These are phyloP conservation scores for human (Homo sapiens) DNA, from an alignment of 2,113 vertebrate species.

Conservation along the genomic window GRCh38 chr6:17161501-17162000, in stretches of 20 bases:
- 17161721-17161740: neutral
- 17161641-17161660: neutral
- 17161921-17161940: neutral
- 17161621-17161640: neutral
- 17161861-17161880: neutral
- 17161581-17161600: neutral
- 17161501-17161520: neutral
- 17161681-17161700: neutral
- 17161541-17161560: neutral
- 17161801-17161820: neutral
- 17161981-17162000: neutral
- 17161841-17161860: neutral
- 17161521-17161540: neutral
- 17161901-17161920: neutral
- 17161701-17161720: neutral
- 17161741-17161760: neutral
- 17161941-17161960: neutral
- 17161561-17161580: neutral
- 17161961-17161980: neutral
- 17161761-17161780: neutral
- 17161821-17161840: neutral
- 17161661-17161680: too few relatives aligned
- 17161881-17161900: rapidly evolving
- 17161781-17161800: neutral
- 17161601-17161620: neutral